Conservation (phyloP, 2,113 vertebrate species). For the Cephalophus harveyi region DNA sequence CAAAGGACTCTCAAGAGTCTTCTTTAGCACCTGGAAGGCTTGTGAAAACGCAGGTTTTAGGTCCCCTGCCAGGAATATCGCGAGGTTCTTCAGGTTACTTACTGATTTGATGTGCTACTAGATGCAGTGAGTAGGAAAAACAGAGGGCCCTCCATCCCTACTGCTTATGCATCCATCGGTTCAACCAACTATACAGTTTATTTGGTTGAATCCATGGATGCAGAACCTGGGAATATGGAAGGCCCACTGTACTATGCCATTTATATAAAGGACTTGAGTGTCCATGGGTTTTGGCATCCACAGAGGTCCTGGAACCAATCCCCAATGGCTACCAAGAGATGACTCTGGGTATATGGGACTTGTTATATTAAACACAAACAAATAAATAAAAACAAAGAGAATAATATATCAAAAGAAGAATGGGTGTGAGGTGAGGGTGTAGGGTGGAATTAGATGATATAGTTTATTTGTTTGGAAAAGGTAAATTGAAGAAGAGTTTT, state of each 20-base stretch:
- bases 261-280: background rate
- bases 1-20: background rate
- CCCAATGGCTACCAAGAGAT: background rate
- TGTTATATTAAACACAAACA: background rate
- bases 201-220: background rate
- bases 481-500: background rate
- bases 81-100: background rate
- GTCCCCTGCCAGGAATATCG: background rate
- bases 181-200: background rate
- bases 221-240: background rate
- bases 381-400: background rate
- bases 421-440: background rate
- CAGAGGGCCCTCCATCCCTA: too few species aligned
- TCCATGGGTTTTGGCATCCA: background rate
- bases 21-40: background rate
- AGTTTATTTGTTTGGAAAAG: background rate
- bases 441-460: background rate
- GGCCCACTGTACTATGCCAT: background rate
- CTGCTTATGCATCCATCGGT: background rate
- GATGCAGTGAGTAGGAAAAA: background rate
- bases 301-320: background rate
- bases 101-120: background rate
- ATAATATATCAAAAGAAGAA: background rate
- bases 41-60: background rate
- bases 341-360: background rate